Evolutionary conservation across 1,140 invertebrate species (phyloP), one percentile per base, ranked within the genome.

Genomic region (Cyphomyrmex costatus): DNA sequence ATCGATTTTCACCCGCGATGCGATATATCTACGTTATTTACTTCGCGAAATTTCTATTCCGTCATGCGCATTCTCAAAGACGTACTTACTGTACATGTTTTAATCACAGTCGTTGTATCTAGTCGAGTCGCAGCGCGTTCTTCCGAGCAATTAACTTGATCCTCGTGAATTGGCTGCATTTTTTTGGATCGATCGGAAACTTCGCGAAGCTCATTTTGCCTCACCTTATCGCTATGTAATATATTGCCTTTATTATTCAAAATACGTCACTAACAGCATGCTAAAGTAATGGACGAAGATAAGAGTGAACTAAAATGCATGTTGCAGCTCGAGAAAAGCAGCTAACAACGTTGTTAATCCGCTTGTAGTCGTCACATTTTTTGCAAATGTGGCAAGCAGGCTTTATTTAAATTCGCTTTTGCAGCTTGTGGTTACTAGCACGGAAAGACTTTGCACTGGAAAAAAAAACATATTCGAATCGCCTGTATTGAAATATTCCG

Each of bases 11-110:
- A 30, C 10, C 63, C 36, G 12, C 58, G 36, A n/a, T 6, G 10
- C 19, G 63, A 66, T 66, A 24, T 46, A 66, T 5, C 76, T 78
- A 65, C 27, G 42, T 30, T 68, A 78, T 78, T 63, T 65, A 65
- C 36, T 30, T 21, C 12, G 60, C 36, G 19, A 78, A 78, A 78
- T 63, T 46, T 27, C 58, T 21, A 36, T 63, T n/a, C 19, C 33
- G 56, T 76, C 56, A 77, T 77, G 74, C 58, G 74, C 24, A 30
- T 63, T 65, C 36, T 30, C 36, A 12, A 8, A 24, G 60, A 24
- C 10, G 71, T 16, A 2, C n/a, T 30, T 8, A 14, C 33, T 30
- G 36, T 5, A 24, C 21, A 42, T 4, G n/a, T 42, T 60, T 4
- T n/a, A 12, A 77, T 61, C 24, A 24, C 24, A n/a, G 56, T 24